Evolutionary conservation across 2,888 invertebrate genomes (phyloP).

Genomic region (Apodemia hepburni): DNA sequence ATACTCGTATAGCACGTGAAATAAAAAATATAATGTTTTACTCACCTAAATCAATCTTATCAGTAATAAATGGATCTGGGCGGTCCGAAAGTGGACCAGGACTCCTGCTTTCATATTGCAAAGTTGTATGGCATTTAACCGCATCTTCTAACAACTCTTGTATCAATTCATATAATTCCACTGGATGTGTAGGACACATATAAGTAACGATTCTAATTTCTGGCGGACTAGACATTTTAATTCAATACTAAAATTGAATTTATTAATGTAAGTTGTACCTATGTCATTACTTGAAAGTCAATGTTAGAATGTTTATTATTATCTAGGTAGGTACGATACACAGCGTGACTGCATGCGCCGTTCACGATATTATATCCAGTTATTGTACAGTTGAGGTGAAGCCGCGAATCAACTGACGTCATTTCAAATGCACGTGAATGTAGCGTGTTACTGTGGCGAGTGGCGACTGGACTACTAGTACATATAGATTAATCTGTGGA

Average conservation of each 20-base stretch:
- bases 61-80: constrained; percentile 75
- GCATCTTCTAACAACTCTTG: constrained; percentile 76
- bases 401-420: constrained; percentile 2
- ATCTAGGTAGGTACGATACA: not conserved
- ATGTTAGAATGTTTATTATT: not conserved
- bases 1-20: not conserved
- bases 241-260: not conserved
- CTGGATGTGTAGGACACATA: constrained; percentile 81
- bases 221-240: constrained; percentile 53
- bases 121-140: constrained; percentile 64
- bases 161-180: constrained; percentile 80
- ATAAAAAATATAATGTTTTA: constrained; percentile 19
- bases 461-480: not conserved
- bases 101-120: constrained; percentile 81
- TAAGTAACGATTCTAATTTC: constrained; percentile 80
- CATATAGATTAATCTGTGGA: no score
- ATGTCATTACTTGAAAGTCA: not conserved
- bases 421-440: not conserved
- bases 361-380: constrained; percentile 6
- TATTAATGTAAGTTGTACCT: not conserved
- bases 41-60: constrained; percentile 81
- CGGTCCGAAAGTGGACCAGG: constrained; percentile 71
- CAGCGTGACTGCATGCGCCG: not conserved
- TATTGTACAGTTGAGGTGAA: not conserved
- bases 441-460: constrained; percentile 10